Conservation (phyloP, 2,888 invertebrate species). For the Andrena camellia region DNA sequence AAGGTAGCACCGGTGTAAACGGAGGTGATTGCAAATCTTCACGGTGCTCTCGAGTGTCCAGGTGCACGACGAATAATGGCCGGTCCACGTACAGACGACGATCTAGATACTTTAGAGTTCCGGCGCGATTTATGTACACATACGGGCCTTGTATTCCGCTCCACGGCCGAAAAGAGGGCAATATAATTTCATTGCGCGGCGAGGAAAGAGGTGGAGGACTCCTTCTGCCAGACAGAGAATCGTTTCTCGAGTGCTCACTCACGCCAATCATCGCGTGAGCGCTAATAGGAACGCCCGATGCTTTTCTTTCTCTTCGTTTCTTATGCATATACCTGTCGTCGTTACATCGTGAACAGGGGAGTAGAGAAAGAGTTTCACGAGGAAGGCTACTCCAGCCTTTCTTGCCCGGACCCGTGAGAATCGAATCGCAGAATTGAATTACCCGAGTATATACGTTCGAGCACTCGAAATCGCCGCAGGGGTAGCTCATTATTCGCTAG, state of each 20-base stretch:
- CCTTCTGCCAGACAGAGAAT: constrained; percentile 48
- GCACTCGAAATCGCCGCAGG: constrained; percentile 49
- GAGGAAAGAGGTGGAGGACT: constrained; percentile 23
- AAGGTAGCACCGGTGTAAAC: constrained; percentile 70
- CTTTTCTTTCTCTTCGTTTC: constrained; percentile 30
- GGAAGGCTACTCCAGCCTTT: constrained; percentile 65
- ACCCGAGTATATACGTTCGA: constrained; percentile 42
- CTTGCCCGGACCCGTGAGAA: constrained; percentile 66
- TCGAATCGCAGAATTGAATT: constrained; percentile 69
- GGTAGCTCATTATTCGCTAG: constrained; percentile 67
- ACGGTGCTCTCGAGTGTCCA: constrained; percentile 79
- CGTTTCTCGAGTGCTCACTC: constrained; percentile 59
- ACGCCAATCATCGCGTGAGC: constrained; percentile 66
- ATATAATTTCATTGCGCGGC: constrained; percentile 27
- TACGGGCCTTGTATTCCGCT: constrained; percentile 50
- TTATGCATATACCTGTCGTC: constrained; percentile 61
- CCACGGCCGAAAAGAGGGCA: constrained; percentile 11
- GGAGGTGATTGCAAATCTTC: constrained; percentile 80
- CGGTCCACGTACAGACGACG: constrained; percentile 61
- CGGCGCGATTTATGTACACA: constrained; percentile 55
- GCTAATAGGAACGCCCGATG: constrained; percentile 59
- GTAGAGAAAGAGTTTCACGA: constrained; percentile 55
- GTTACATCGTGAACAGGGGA: constrained; percentile 51
- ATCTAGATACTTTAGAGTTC: constrained; percentile 76
- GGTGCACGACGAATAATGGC: constrained; percentile 77